phyloP scores from a whole-genome alignment of 2,888 invertebrate species.

The Pseudanteris insignis region DNA sequence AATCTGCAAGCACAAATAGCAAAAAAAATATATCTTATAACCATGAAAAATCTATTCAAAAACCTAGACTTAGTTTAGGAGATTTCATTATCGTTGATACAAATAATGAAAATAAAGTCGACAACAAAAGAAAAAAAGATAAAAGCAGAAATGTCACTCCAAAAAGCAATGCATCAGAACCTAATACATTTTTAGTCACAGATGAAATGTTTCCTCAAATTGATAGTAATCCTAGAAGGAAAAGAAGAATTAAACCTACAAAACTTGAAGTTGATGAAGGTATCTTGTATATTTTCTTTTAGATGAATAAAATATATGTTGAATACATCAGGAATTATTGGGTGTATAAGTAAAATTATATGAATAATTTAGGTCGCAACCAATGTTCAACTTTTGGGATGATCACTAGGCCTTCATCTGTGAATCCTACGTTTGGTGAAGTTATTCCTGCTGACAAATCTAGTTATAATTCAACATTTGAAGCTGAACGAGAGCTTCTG shows the following conservation, averaged over 20 bases:
- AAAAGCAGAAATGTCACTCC: constrained; percentile 1
- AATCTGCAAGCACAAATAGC: constrained; percentile 18
- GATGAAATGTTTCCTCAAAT: constrained; percentile 41
- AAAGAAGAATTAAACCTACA: constrained; percentile 56
- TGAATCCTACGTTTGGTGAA: too few relatives aligned
- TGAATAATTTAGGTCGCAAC: too few relatives aligned
- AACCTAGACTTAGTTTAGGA: constrained; percentile 47
- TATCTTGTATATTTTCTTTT: too few relatives aligned
- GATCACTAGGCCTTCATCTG: too few relatives aligned
- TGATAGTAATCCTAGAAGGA: constrained; percentile 39
- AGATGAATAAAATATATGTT: too few relatives aligned
- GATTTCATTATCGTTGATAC: constrained; percentile 51
- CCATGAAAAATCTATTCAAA: constrained; percentile 34
- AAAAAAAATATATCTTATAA: constrained; percentile 43
- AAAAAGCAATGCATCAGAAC: constrained; percentile 14
- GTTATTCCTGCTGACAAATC: too few relatives aligned
- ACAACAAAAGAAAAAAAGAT: constrained; percentile 7
- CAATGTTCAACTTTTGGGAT: too few relatives aligned
- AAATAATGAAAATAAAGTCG: constrained; percentile 9
- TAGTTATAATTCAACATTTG: too few relatives aligned
- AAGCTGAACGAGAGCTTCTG: too few relatives aligned
- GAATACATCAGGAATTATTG: too few relatives aligned
- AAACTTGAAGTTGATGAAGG: constrained; percentile 50
- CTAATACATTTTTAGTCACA: constrained; percentile 17
- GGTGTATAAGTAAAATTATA: too few relatives aligned